Base-by-base conservation (phyloP, 2,113 vertebrate species). In the Piprites chloris region DNA sequence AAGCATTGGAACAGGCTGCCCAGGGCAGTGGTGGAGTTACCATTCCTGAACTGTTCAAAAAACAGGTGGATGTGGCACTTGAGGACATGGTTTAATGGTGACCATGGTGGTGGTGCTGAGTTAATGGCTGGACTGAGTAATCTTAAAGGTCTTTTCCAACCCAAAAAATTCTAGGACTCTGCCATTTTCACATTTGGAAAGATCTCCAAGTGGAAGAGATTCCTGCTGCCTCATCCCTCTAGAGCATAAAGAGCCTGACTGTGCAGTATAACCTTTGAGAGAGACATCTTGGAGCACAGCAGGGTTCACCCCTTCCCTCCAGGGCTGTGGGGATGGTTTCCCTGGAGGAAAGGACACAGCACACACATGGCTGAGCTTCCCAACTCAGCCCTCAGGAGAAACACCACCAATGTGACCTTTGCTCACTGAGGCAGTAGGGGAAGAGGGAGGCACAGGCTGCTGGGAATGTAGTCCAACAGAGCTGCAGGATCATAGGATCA, bases 261-360 rank as follows among this genome's bases (percentile, higher is more conserved):
- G 2, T 1, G 26, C 15, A 74, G 26, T 2, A 3, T 6, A 59
- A 11, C 5, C 44, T 62, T 9, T 2, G 3, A 66, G 20, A 73
- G 2, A 4, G 5, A 11, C 37, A 37, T 4, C 24, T 35, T 39
- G 3, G 6, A 28, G 28, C 9, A 30, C 7, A 33, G 33, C 11
- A 11, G 1, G 16, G 32, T 22, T 28, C 28, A 9, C 0, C 3
- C 4, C 20, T 7, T 16, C 47, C n/a, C 22, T 39, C 24, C 28
- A 44, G 16, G 23, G 12, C 67, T 28, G 4, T 0, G 11, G 5
- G 20, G 15, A 19, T 1, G 4, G 9, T 14, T 65, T 47, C 4
- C 28, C 7, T 5, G 4, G 30, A 18, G 3, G 3, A 14, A 27
- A 19, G 32, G 47, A 8, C 32, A 24, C 0, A 0, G 66, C 9